Evolutionary conservation across 2,113 vertebrate species (phyloP).

Genomic region (Pedetes capensis): DNA sequence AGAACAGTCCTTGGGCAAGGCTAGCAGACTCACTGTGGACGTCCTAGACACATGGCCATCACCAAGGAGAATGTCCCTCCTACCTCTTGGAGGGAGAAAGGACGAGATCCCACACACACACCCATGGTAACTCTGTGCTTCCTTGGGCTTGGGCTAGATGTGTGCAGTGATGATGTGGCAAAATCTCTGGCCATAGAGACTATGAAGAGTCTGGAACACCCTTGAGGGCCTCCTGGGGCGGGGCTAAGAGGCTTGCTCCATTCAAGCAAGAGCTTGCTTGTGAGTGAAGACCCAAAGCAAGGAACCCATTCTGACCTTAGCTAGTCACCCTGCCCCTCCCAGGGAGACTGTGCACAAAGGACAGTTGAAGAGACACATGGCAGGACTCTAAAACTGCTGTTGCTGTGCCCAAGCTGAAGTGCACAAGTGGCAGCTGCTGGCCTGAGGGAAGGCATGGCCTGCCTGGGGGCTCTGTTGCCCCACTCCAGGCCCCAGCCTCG

Average conservation of each 20-base stretch:
- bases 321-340: neutral
- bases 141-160: constrained; percentile 89
- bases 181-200: constrained; percentile 93
- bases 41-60: constrained; percentile 88
- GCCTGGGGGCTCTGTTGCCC: neutral
- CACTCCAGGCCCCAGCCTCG: neutral
- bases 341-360: neutral
- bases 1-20: neutral
- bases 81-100: constrained; percentile 88
- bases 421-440: neutral
- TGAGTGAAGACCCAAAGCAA: rapidly evolving
- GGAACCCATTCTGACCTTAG: neutral
- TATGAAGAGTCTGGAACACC: constrained; percentile 91
- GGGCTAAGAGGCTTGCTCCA: neutral
- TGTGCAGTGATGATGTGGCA: constrained; percentile 87
- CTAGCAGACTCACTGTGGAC: constrained; percentile 74
- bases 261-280: neutral
- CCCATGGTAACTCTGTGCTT: constrained; percentile 67
- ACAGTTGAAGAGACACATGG: neutral
- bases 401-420: neutral
- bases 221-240: constrained; percentile 82
- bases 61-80: constrained; percentile 92
- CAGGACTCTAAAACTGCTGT: neutral
- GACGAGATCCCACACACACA: constrained; percentile 84
- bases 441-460: neutral